These are phyloP conservation scores for Ginglymostoma cirratum DNA, from an alignment of 2,113 vertebrate genomes.

Conservation along the genomic window DNA sequence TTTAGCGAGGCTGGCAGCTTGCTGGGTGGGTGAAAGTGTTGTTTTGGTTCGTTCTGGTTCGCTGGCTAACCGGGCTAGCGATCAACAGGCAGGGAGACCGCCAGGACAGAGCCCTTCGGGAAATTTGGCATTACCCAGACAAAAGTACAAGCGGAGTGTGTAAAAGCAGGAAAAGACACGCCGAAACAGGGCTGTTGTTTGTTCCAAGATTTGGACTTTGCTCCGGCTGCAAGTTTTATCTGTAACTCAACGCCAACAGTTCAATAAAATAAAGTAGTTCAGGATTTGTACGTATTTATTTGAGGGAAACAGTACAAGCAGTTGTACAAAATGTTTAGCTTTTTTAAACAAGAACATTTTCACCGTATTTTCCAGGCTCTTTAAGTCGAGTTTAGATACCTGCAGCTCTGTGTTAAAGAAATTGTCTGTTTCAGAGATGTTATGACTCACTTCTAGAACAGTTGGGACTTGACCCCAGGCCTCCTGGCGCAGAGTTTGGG, in stretches of 20 bases:
- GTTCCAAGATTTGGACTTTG: conserved; percentile 20
- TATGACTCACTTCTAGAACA: too few relatives aligned
- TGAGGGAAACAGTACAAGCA: neutral
- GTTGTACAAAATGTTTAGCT: neutral
- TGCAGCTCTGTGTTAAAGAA: too few relatives aligned
- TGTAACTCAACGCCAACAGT: neutral
- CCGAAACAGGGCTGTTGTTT: neutral
- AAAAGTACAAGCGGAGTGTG: neutral
- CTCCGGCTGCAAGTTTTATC: neutral
- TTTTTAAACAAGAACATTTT: neutral
- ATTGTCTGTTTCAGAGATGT: too few relatives aligned
- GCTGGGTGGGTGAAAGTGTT: neutral
- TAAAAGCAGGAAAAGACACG: neutral
- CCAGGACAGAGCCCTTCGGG: neutral
- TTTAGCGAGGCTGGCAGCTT: neutral
- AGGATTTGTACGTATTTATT: neutral
- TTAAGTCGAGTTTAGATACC: neutral
- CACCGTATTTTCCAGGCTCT: neutral
- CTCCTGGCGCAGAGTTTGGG: too few relatives aligned
- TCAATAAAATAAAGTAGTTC: conserved; percentile 37
- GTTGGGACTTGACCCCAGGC: too few relatives aligned
- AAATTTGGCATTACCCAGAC: neutral
- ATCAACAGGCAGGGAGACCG: neutral
- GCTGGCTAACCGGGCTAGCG: neutral
- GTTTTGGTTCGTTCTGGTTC: neutral